Base-by-base conservation (phyloP, 2,888 invertebrate species). In the Chrysolina haemoptera region DNA sequence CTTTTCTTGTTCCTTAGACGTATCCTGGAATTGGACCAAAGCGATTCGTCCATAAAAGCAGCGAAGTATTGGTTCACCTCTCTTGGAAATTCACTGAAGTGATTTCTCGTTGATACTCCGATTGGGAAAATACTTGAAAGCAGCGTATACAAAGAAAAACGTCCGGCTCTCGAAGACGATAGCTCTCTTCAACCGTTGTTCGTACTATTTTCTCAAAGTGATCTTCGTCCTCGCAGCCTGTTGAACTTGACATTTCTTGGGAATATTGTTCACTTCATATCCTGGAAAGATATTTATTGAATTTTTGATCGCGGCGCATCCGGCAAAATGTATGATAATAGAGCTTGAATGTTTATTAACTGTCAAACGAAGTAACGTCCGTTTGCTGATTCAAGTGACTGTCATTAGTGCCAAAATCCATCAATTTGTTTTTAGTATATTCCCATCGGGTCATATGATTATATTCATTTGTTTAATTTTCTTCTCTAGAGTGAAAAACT, bases 91-190 rank as follows among this genome's bases (percentile, higher is more conserved):
- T 53, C 20, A 20, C 53, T 53, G 53, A 53, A 53, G 53, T 11
- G 53, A 20, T 53, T 20, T 11, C 53, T 53, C 12, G 20, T 20
- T 53, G 53, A 20, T 53, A 22, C 20, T 20, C 53, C 20, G 53
- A 53, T 53, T 53, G 20, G 53, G 20, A 20, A 53, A 53, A 20
- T 20, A 53, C 53, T 53, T 18, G 53, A 53, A 53, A 53, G 53
- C 12, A 20, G 53, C 53, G 18, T 53, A 53, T 53, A 20, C 22
- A 53, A 20, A 53, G 20, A 20, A 20, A 53, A 22, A 10, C 11
- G 10, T 12, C 53, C 3, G 2, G 43, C 43, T 43, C 12, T 14
- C 43, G 14, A 0, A 43, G 53, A 53, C 18, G 35, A 35, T 53
- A 20, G 20, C 18, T 18, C 20, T 53, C 53, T 53, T 20, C 53